These are phyloP conservation scores for Oscheius myriophilus DNA, from an alignment of 2,888 invertebrate genomes.

Conservation along the genomic window DNA sequence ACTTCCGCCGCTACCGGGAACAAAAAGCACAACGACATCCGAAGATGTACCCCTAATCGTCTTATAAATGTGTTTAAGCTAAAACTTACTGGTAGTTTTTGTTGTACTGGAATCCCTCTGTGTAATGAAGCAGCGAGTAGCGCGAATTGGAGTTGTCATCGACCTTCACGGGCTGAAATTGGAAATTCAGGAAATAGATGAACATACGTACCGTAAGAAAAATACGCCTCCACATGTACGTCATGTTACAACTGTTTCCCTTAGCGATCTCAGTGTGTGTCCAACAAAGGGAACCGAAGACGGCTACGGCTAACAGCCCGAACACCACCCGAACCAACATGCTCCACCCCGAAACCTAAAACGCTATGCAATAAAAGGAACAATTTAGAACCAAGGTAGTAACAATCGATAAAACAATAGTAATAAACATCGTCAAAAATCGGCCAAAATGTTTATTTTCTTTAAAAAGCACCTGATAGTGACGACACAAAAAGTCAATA, in stretches of 20 bases:
- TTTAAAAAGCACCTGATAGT: no score
- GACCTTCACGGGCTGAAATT: slow-evolving; percentile 77
- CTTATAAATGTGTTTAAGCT: no score
- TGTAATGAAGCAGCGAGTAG: slow-evolving; percentile 88
- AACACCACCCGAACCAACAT: no score
- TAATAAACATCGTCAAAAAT: no score
- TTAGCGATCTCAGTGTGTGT: slow-evolving; percentile 21
- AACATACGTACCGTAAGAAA: slow-evolving; percentile 76
- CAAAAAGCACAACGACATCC: slow-evolving; percentile 90
- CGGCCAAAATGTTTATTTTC: no score
- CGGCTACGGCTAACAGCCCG: no score
- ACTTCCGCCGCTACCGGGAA: slow-evolving; percentile 93
- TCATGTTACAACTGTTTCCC: slow-evolving; percentile 87
- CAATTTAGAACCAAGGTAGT: no score
- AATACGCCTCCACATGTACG: slow-evolving; percentile 82
- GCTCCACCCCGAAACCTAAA: no score
- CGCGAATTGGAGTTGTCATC: slow-evolving; percentile 78
- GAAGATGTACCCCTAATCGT: slow-evolving; percentile 71
- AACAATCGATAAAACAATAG: no score
- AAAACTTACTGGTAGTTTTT: slow-evolving; percentile 4
- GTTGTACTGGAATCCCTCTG: slow-evolving; percentile 78
- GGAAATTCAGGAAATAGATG: no score
- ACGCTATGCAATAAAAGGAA: no score
- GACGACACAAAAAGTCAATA: no score
- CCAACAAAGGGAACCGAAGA: neutral